These are phyloP conservation scores for Poicephalus meyeri DNA, from an alignment of 2,113 vertebrate species.

Conservation along the genomic window DNA sequence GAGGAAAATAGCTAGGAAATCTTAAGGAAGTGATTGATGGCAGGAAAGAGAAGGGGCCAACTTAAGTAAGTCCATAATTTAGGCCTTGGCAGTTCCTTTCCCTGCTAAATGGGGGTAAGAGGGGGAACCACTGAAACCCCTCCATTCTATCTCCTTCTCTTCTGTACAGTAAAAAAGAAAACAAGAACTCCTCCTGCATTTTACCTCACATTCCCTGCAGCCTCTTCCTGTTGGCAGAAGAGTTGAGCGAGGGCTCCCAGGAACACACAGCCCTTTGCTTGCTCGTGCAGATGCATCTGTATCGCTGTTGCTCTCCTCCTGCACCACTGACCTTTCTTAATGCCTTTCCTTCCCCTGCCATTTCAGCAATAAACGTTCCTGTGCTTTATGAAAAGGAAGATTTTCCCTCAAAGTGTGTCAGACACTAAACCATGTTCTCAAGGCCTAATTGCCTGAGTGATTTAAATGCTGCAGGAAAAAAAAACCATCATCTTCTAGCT, in stretches of 20 bases:
- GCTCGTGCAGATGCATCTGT: not conserved
- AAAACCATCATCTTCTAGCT: not conserved
- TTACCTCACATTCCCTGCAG: not conserved
- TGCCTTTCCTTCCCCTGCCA: not conserved
- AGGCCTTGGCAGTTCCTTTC: not conserved
- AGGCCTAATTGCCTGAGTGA: not conserved
- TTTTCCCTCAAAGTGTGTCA: not conserved
- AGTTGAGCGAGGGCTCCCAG: not conserved
- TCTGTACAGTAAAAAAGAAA: not conserved
- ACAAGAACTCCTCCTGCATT: not conserved
- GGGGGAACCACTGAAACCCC: not conserved
- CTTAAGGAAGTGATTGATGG: not conserved
- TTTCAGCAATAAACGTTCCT: not conserved
- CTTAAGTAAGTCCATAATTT: not conserved
- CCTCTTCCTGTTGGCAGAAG: not conserved
- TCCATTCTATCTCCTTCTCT: not conserved
- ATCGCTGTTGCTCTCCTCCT: not conserved
- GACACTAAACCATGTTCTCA: not conserved
- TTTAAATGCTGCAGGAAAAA: not conserved
- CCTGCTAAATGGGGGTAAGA: not conserved
- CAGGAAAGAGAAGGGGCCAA: not conserved
- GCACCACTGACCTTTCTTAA: not conserved
- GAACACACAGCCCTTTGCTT: fast-evolving
- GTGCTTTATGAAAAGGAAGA: not conserved
- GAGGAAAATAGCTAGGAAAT: not conserved